Evolutionary conservation across 1,140 invertebrate genomes (phyloP).

Genomic region (Whitmania pigra): DNA sequence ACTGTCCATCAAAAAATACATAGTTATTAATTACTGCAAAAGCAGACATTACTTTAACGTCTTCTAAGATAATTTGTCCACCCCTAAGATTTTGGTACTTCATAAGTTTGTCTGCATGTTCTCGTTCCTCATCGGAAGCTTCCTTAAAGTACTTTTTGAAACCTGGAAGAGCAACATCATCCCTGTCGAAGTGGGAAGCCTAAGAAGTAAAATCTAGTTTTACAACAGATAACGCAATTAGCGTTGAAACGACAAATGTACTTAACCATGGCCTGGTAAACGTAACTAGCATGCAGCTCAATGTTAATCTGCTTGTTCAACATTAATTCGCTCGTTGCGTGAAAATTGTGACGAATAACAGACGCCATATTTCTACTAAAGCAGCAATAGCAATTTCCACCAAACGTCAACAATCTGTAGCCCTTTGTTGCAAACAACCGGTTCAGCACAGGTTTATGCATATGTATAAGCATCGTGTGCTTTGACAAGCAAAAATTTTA

Average conservation of each 20-base stretch:
- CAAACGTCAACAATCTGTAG: too few species aligned
- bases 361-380: constrained; percentile 8
- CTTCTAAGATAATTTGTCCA: constrained; percentile 51
- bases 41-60: constrained; percentile 31
- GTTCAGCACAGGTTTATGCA: too few species aligned
- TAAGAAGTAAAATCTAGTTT: constrained; percentile 31
- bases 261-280: constrained; percentile 46
- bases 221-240: not conserved
- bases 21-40: not conserved
- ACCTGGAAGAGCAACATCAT: constrained; percentile 63
- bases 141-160: constrained; percentile 59
- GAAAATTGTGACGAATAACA: constrained; percentile 59
- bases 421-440: too few species aligned
- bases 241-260: not conserved
- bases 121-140: constrained; percentile 59
- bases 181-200: constrained; percentile 64
- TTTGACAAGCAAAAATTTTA: too few species aligned
- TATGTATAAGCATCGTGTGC: too few species aligned
- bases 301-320: constrained; percentile 80
- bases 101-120: constrained; percentile 61
- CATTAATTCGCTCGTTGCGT: constrained; percentile 56
- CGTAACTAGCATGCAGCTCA: constrained; percentile 70
- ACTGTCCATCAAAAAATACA: not conserved
- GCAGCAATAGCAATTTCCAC: too few species aligned
- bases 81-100: constrained; percentile 69